These are phyloP conservation scores for Linepithema humile DNA, from an alignment of 1,140 invertebrate genomes.

Conservation along the genomic window DNA sequence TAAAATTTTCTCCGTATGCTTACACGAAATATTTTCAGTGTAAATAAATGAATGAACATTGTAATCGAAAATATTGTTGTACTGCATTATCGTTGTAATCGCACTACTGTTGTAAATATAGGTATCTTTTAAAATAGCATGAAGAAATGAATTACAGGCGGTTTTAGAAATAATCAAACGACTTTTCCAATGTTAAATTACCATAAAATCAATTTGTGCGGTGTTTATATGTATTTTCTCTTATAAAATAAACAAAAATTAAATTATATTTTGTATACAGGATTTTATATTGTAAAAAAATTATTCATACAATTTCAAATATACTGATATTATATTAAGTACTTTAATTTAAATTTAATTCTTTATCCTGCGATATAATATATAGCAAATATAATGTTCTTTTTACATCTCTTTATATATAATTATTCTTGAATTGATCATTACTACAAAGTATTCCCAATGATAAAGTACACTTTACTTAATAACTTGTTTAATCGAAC, in stretches of 20 bases:
- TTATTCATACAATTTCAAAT: not conserved
- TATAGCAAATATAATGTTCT: no score
- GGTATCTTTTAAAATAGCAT: not conserved
- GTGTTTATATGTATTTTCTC: not conserved
- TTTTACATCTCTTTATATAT: not conserved
- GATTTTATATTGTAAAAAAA: not conserved
- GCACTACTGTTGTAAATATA: not conserved
- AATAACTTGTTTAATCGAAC: not conserved
- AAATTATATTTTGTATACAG: not conserved
- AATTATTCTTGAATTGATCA: not conserved
- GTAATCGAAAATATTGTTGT: not conserved
- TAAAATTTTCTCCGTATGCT: no score
- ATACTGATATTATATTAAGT: not conserved
- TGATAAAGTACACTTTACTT: not conserved
- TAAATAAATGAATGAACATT: no score
- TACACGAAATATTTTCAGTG: no score
- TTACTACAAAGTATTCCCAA: not conserved
- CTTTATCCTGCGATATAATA: not conserved
- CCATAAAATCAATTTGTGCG: not conserved
- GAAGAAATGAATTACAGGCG: not conserved
- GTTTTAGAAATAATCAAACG: not conserved
- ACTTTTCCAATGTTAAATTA: not conserved
- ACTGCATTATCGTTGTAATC: no score
- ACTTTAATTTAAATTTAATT: not conserved
- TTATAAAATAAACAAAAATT: constrained; percentile 2